phyloP scores from a whole-genome alignment of 2,113 vertebrate genomes.

The Thalassoma bifasciatum region DNA sequence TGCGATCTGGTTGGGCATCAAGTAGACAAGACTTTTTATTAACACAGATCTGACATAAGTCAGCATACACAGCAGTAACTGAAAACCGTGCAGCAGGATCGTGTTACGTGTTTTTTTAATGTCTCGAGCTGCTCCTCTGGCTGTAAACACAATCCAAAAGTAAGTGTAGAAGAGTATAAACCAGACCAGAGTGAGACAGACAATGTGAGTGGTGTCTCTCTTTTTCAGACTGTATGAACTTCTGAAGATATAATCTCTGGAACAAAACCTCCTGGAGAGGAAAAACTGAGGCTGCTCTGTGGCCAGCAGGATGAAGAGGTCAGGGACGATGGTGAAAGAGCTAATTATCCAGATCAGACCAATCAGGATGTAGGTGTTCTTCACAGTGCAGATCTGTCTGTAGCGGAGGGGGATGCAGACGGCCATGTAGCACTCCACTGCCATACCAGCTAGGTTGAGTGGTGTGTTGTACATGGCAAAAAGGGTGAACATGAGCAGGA shows the following conservation, averaged over 20 bases:
- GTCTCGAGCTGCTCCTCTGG: constrained; percentile 33
- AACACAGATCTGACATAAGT: constrained; percentile 56
- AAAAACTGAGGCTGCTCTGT: constrained; percentile 64
- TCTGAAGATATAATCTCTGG: constrained; percentile 49
- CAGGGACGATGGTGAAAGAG: constrained; percentile 45
- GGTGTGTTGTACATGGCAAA: constrained; percentile 71
- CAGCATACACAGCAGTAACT: constrained; percentile 76
- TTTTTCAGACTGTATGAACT: constrained; percentile 51
- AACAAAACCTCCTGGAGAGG: constrained; percentile 45
- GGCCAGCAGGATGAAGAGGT: constrained; percentile 69
- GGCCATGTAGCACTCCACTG: constrained; percentile 75
- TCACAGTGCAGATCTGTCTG: constrained; percentile 68
- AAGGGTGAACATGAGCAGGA: constrained; percentile 57
- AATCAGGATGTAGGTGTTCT: constrained; percentile 63
- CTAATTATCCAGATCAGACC: constrained; percentile 67
- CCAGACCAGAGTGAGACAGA: constrained; percentile 65
- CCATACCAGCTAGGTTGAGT: constrained; percentile 68
- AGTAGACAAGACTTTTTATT: neutral
- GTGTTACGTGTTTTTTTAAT: constrained; percentile 75
- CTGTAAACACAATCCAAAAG: constrained; percentile 66
- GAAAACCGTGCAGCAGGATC: constrained; percentile 72
- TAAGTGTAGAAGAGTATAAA: constrained; percentile 67
- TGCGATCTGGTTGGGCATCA: constrained; percentile 20
- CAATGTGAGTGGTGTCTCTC: constrained; percentile 35
- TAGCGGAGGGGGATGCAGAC: constrained; percentile 75